Evolutionary conservation across 1,140 invertebrate species (phyloP).

Genomic region (Drosophila mojavensis): DNA sequence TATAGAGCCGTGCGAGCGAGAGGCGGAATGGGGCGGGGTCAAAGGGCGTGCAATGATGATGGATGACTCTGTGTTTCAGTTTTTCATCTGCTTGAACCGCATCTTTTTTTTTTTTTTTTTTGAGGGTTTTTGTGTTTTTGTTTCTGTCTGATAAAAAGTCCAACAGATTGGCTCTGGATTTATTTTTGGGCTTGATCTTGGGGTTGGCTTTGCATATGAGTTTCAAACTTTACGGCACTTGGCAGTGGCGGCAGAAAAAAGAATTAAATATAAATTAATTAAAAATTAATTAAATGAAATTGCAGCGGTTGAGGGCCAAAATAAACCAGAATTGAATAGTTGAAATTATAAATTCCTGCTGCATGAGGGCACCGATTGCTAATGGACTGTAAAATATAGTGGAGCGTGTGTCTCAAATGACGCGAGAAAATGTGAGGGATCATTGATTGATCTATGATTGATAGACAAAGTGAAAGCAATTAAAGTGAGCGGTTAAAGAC

Average conservation of each 20-base stretch:
- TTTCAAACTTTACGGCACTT: constrained; percentile 37
- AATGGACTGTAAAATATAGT: constrained; percentile 45
- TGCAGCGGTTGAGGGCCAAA: constrained; percentile 58
- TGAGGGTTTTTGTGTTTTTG: background rate
- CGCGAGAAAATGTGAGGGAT: constrained; percentile 62
- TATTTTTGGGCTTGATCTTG: constrained; percentile 50
- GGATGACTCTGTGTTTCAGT: constrained; percentile 70
- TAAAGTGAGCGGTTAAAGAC: constrained; percentile 10
- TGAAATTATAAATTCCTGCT: constrained; percentile 24
- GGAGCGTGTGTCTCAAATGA: constrained; percentile 54
- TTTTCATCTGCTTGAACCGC: constrained; percentile 61
- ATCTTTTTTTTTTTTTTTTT: constrained; percentile 9
- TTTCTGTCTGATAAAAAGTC: constrained; percentile 40
- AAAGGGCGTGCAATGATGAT: constrained; percentile 68
- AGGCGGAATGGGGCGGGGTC: constrained; percentile 28
- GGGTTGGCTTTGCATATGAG: constrained; percentile 60
- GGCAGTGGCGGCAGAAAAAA: constrained; percentile 28
- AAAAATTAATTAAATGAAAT: constrained; percentile 80
- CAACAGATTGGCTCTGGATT: constrained; percentile 61
- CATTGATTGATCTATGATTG: constrained; percentile 69
- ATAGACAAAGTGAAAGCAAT: constrained; percentile 37
- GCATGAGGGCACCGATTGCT: constrained; percentile 46
- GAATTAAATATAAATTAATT: constrained; percentile 77
- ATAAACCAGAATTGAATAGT: constrained; percentile 51
- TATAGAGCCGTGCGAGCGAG: constrained; percentile 37